Evolutionary conservation across 2,113 vertebrate genomes (phyloP).

Genomic region (Megalops atlanticus): DNA sequence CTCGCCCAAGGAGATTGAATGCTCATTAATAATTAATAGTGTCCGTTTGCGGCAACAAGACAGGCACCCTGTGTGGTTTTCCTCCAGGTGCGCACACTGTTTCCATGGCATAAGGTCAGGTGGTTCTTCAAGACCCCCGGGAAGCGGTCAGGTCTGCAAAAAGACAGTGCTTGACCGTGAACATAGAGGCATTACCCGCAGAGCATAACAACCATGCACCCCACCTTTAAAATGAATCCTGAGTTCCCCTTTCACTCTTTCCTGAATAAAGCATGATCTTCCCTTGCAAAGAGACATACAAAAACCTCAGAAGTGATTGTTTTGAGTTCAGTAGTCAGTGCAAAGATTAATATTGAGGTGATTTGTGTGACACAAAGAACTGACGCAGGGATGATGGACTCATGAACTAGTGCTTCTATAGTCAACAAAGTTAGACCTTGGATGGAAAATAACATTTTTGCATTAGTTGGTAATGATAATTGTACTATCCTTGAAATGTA

Average conservation of each 20-base stretch:
- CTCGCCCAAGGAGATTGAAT: slow-evolving; percentile 36
- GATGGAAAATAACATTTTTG: not conserved
- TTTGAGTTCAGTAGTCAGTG: not conserved
- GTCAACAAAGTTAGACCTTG: not conserved
- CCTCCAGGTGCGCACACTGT: not conserved
- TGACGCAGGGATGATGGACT: not conserved
- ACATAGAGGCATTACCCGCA: not conserved
- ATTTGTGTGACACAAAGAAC: not conserved
- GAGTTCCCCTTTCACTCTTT: too few species aligned
- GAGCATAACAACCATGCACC: not conserved
- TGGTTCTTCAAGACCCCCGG: not conserved
- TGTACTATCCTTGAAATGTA: too few species aligned
- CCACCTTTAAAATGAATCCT: not conserved
- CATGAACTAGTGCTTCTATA: not conserved
- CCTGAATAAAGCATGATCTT: not conserved
- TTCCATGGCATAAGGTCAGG: not conserved
- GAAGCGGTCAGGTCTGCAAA: not conserved
- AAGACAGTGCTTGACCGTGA: not conserved
- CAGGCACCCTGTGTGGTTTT: not conserved
- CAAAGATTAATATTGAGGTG: not conserved
- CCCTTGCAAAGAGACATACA: not conserved
- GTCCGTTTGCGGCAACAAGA: not conserved
- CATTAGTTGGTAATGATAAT: too few species aligned
- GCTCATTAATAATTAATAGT: slow-evolving; percentile 37
- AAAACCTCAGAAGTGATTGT: not conserved